Evolutionary conservation across 2,888 invertebrate species (phyloP), one percentile per base, ranked within the genome.

Genomic region (Megalurothrips usitatus): DNA sequence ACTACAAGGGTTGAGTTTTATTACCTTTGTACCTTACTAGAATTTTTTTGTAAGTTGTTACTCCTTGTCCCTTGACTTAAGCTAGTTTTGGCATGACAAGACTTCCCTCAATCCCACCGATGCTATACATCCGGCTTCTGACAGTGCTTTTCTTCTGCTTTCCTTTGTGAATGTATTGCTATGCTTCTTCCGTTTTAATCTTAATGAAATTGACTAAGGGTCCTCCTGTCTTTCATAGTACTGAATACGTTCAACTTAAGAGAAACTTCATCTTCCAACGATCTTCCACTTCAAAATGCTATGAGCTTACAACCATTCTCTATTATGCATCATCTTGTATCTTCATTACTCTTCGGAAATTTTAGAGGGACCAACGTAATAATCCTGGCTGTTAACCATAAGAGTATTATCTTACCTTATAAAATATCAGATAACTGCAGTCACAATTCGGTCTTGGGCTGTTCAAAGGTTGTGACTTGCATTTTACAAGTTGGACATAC

Each of bases 311-410:
- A 58, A 58, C 19, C 17, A 58, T 58, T 14, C 58, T 58, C 11
- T 58, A 58, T n/a, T 10, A n/a, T 58, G 11, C 34, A 4, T 43
- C 34, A 43, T 43, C 34, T 6, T 58, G 0, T 58, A 58, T 12
- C 9, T 26, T 75, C 12, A 75, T 26, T 75, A 9, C 68, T 75
- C 26, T 26, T 26, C 68, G 26, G n/a, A 75, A 23, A 10, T 26
- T 58, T 58, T 1, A 75, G 68, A 75, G 68, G 68, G 68, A 75
- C 68, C 68, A 75, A 75, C 26, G 4, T 23, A 26, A 75, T 26
- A 26, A 75, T 75, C 26, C 68, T 75, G 68, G 68, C 68, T 75
- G 68, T 75, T 75, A 75, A 12, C 23, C 68, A n/a, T 75, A 75
- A 75, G 58, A 58, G 34, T 58, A 17, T 58, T 58, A 58, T 75